Base-by-base conservation (phyloP, 2,888 invertebrate species). In the Nephrocerus scutellatus region DNA sequence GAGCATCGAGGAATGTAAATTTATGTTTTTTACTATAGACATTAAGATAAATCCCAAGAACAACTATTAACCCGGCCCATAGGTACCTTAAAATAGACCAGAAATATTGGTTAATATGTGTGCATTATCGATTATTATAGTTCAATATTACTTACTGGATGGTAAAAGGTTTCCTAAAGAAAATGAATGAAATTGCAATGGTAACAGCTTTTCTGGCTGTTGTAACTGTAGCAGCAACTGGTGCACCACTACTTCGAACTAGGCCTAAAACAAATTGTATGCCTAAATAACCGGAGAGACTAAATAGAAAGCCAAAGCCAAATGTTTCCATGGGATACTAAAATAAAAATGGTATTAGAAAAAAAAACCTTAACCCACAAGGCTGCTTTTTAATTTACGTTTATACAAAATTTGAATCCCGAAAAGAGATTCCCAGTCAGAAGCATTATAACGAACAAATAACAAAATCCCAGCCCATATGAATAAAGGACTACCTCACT, bases 401-500 rank as follows among this genome's bases (percentile, higher is more conserved):
- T 63, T 19, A 78, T 66, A 63, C 88, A 91, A 66, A 89, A 91
- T 9, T 68, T 54, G 35, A 84, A 74, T 8, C 91, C 93, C 36
- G 78, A 76, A 19, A 74, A 62, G 36, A 96, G 66, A 53, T 87
- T 80, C 0, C 89, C 90, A 23, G 78, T 80, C 1, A 78, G 47
- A 2, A 81, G 55, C 63, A 91, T 81, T 12, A 85, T 80, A 10
- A 78, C 56, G 32, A 88, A 71, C 32, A 96, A 74, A 66, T 92
- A 93, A 0, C 82, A 50, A 59, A 86, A 86, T 5, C 90, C 96
- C 50, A 96, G 77, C 1, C 82, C 79, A 66, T 95, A 96, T 0
- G 95, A 95, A 61, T 90, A 93, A 36, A 90, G 74, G 1, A 91
- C 92, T 31, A 96, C 84, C 74, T 96, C 95, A 47, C 86, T 84